These are phyloP conservation scores for Alces alces DNA, from an alignment of 2,113 vertebrate genomes.

Conservation along the genomic window DNA sequence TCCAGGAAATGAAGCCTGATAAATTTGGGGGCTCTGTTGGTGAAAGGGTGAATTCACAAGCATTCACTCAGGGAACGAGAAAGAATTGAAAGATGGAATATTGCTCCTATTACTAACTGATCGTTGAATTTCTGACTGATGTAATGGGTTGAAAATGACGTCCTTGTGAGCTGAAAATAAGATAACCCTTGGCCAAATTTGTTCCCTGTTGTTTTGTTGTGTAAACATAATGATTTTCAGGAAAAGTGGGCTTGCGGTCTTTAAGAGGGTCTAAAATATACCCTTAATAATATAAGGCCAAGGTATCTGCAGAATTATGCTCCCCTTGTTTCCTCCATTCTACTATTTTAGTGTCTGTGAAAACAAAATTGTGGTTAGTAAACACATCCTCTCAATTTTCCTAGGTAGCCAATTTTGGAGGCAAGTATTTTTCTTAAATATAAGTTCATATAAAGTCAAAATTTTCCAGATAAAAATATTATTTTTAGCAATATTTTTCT, in stretches of 20 bases:
- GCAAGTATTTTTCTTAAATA: not conserved
- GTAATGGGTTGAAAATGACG: not conserved
- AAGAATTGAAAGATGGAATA: not conserved
- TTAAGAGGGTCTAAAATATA: constrained; percentile 25
- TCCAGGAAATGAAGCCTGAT: not conserved
- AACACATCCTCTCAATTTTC: constrained; percentile 14
- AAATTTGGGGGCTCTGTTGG: not conserved
- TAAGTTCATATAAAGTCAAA: not conserved
- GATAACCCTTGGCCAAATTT: not conserved
- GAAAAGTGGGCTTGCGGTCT: constrained; percentile 24
- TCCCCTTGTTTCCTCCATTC: not conserved
- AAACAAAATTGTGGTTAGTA: constrained; percentile 38
- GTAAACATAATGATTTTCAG: not conserved
- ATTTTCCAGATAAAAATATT: constrained; percentile 1
- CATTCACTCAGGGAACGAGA: not conserved
- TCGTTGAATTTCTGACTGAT: not conserved
- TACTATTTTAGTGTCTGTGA: constrained; percentile 52
- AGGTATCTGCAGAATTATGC: not conserved
- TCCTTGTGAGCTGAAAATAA: constrained; percentile 31
- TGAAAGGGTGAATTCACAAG: not conserved
- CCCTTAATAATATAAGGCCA: not conserved
- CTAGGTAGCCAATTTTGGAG: not conserved
- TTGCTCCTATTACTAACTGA: not conserved
- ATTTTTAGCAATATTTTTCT: not conserved
- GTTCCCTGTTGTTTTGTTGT: constrained; percentile 6